Percentiles rank a stretch among this genome's conserved stretches.
phyloP scores from a whole-genome alignment of 2,113 vertebrate species.

The Pipa parva region DNA sequence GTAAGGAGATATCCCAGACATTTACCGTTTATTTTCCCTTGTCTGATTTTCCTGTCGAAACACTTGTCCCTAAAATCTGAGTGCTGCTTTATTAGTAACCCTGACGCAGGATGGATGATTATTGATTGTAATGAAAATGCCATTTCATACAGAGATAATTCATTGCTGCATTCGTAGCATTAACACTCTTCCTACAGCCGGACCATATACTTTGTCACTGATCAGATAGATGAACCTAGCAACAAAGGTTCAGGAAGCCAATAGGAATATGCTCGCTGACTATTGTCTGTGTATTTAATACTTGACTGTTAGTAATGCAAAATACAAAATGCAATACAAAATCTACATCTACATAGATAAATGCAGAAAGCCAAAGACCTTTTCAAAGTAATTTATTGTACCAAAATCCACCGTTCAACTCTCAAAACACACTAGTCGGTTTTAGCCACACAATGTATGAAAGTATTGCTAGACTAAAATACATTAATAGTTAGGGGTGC shows the following conservation, averaged over 20 bases:
- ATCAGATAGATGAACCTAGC: conserved; percentile 19
- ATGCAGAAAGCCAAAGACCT: too few species aligned
- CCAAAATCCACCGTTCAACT: too few species aligned
- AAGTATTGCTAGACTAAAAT: too few species aligned
- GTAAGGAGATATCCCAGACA: conserved; percentile 3
- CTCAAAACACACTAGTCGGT: too few species aligned
- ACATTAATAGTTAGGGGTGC: too few species aligned
- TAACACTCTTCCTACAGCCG: conserved; percentile 6
- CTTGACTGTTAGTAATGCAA: too few species aligned
- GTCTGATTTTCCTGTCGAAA: conserved; percentile 3
- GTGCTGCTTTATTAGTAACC: conserved; percentile 47
- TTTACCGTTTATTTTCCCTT: conserved; percentile 9
- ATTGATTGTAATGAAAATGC: conserved; percentile 45
- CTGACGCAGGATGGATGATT: conserved; percentile 33
- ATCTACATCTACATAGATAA: too few species aligned
- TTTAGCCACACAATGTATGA: too few species aligned
- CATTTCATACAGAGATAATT: conserved; percentile 18
- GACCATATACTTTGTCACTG: conserved; percentile 22
- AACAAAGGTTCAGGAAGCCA: not conserved
- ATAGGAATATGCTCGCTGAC: not conserved
- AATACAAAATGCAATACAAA: too few species aligned
- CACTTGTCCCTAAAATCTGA: conserved; percentile 41
- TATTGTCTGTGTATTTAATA: conserved; percentile 6
- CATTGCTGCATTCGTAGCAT: conserved; percentile 12
- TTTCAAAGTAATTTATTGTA: too few species aligned